Evolutionary conservation across 1,140 invertebrate species (phyloP).

Genomic region (Tenebrio molitor): DNA sequence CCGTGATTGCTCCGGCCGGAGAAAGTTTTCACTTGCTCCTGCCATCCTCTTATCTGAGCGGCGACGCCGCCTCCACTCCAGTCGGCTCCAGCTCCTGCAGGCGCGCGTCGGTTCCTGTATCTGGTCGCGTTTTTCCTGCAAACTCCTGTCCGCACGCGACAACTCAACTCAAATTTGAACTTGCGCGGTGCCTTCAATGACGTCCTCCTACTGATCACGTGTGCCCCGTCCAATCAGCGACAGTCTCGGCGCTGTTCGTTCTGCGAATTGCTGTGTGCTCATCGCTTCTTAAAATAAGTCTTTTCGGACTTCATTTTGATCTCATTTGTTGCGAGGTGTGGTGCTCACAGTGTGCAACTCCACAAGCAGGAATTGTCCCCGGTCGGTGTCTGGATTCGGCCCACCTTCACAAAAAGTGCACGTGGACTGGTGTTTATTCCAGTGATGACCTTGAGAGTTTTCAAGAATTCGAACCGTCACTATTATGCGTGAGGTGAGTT

Average conservation of each 20-base stretch:
- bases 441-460: conserved; percentile 45
- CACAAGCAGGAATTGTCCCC: no score
- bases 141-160: no score
- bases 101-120: not conserved
- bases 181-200: conserved; percentile 36
- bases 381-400: no score
- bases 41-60: not conserved
- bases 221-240: conserved; percentile 48
- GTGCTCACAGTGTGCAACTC: conserved; percentile 3
- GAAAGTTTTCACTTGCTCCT: conserved; percentile 15
- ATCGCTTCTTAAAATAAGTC: conserved; percentile 58
- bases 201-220: conserved; percentile 44
- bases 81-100: not conserved
- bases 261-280: conserved; percentile 52
- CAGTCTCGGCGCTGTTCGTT: conserved; percentile 32
- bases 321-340: conserved; percentile 32
- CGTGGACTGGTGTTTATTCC: conserved; percentile 18
- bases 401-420: not conserved
- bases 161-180: conserved; percentile 31
- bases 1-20: conserved; percentile 9
- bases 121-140: no score
- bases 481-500: conserved; percentile 34
- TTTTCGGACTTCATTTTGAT: conserved; percentile 42
- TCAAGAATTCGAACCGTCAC: conserved; percentile 5
- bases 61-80: not conserved